A percentile compares a stretch with the other conserved stretches of the same genome.
Conservation (phyloP, 2,113 vertebrate genomes). For the Sus scrofa region DNA sequence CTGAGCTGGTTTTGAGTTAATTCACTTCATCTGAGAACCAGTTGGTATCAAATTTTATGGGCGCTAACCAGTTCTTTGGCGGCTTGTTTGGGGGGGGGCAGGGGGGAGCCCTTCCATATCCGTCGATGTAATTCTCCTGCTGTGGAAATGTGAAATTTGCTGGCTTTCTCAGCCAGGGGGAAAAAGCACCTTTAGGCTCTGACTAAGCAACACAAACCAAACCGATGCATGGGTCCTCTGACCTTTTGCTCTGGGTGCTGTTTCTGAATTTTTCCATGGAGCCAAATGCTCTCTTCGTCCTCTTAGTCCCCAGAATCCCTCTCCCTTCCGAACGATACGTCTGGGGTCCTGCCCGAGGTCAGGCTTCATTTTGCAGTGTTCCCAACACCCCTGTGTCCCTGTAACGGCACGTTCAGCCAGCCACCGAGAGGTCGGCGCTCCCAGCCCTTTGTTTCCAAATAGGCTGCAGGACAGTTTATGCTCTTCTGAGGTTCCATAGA, state of each 20-base stretch:
- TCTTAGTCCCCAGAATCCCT: not conserved
- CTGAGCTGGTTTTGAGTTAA: constrained; percentile 57
- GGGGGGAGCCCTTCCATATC: not conserved
- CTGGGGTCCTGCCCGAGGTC: not conserved
- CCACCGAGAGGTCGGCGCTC: not conserved
- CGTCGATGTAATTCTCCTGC: constrained; percentile 6
- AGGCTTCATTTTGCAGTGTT: not conserved
- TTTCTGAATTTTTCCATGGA: constrained; percentile 46
- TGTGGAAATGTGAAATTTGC: constrained; percentile 31
- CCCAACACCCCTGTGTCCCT: not conserved
- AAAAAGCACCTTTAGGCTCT: constrained; percentile 54
- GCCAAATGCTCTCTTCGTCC: not conserved
- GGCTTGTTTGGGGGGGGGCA: not conserved
- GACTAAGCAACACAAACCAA: constrained; percentile 66
- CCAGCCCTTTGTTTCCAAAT: not conserved
- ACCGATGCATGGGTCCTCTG: constrained; percentile 2
- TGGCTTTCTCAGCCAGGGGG: constrained; percentile 30
- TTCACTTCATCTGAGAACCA: constrained; percentile 50
- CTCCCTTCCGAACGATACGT: not conserved
- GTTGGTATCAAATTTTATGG: not conserved
- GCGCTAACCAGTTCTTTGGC: constrained; percentile 38
- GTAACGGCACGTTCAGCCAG: not conserved
- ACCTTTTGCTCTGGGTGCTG: constrained; percentile 46
- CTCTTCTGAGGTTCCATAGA: not conserved
- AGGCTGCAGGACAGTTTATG: not conserved